phyloP scores from a whole-genome alignment of 2,888 invertebrate genomes.

The Leucania comma region DNA sequence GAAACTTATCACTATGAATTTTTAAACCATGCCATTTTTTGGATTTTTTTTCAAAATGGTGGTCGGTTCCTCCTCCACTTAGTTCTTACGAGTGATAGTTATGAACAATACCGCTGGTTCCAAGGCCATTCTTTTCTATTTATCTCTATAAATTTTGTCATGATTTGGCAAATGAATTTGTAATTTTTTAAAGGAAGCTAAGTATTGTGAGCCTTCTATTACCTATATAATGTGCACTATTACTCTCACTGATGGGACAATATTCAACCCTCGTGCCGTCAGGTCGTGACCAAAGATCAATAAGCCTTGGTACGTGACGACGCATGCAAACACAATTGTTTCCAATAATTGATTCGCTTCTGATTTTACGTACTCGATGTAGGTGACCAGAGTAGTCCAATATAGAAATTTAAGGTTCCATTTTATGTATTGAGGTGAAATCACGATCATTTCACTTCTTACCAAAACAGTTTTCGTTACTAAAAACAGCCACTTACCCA shows the following conservation, averaged over 20 bases:
- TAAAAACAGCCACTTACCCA: no score
- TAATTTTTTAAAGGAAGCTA: no score
- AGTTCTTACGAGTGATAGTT: not conserved
- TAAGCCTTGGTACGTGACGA: constrained; percentile 53
- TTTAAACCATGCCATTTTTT: not conserved
- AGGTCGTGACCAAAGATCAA: constrained; percentile 62
- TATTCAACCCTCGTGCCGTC: constrained; percentile 47
- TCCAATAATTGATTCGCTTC: constrained; percentile 52
- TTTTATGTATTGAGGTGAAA: no score
- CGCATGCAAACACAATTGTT: constrained; percentile 49
- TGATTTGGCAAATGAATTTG: not conserved
- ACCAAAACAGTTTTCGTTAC: no score
- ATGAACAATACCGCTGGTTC: not conserved
- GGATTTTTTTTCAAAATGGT: not conserved
- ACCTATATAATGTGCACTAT: not conserved
- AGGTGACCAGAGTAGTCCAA: constrained; percentile 50
- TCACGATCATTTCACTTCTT: no score
- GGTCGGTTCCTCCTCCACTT: not conserved
- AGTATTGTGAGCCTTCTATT: constrained; percentile 14
- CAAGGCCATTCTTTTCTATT: not conserved
- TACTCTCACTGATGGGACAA: constrained; percentile 40
- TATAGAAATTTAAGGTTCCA: not conserved
- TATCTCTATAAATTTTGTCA: not conserved
- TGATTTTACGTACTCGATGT: constrained; percentile 42
- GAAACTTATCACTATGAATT: no score